phyloP scores from a whole-genome alignment of 2,113 vertebrate species.

The Cyprinodon tularosa region DNA sequence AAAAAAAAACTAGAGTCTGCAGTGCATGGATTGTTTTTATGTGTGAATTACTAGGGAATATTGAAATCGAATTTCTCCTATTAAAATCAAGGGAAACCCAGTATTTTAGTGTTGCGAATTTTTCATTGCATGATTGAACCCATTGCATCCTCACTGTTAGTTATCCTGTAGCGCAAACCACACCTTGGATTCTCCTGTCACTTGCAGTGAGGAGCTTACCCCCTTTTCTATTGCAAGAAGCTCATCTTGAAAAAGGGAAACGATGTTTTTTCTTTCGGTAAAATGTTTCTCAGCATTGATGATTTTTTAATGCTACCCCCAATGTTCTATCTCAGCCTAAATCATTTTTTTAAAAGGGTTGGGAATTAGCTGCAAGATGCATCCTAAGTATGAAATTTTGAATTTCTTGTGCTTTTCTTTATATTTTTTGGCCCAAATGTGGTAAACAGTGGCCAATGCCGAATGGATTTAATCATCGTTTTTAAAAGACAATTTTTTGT shows the following conservation, averaged over 20 bases:
- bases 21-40: not conserved
- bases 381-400: constrained; percentile 23
- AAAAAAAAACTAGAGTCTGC: not conserved
- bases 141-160: not conserved
- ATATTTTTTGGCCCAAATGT: not conserved
- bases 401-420: constrained; percentile 4
- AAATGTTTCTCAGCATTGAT: constrained; percentile 34
- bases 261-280: constrained; percentile 34
- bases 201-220: not conserved
- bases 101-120: not conserved
- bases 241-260: constrained; percentile 2
- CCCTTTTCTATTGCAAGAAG: constrained; percentile 15
- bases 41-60: not conserved
- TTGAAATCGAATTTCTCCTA: not conserved
- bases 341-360: constrained; percentile 44
- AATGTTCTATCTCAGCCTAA: constrained; percentile 32
- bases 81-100: not conserved
- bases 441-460: not conserved
- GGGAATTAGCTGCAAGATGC: constrained; percentile 29
- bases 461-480: not conserved
- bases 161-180: constrained; percentile 1
- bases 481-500: not conserved
- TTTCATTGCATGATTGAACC: not conserved
- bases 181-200: not conserved
- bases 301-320: constrained; percentile 43